phyloP scores from a whole-genome alignment of 2,888 invertebrate species.

The Leptodirus hochenwartii region DNA sequence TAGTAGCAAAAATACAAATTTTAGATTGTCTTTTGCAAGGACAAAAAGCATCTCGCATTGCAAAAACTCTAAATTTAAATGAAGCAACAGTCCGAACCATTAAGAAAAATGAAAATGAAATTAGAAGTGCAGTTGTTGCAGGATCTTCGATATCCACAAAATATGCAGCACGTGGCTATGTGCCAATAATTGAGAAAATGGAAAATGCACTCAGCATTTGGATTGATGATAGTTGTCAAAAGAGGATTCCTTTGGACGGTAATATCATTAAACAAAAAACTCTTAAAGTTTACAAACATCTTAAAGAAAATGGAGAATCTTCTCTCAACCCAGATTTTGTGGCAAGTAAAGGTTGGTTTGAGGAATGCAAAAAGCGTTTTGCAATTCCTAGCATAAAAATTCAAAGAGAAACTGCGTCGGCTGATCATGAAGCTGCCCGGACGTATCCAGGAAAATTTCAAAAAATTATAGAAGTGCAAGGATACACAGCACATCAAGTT shows the following conservation, averaged over 20 bases:
- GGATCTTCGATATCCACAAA: constrained; percentile 4
- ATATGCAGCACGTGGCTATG: constrained; percentile 7
- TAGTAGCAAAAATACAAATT: constrained; percentile 10
- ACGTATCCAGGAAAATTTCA: constrained; percentile 3
- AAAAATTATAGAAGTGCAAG: neutral
- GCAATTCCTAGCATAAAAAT: constrained; percentile 8
- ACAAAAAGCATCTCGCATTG: constrained; percentile 11
- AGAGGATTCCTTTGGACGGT: too few relatives aligned
- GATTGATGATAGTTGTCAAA: too few relatives aligned
- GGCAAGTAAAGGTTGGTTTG: too few relatives aligned
- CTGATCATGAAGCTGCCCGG: constrained; percentile 5
- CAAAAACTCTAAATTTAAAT: constrained; percentile 11
- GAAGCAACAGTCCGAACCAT: constrained; percentile 13
- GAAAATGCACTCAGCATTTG: constrained; percentile 13
- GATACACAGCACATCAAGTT: constrained; percentile 2
- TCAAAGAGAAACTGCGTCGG: constrained; percentile 2
- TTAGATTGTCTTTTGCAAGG: constrained; percentile 9
- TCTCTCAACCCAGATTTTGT: constrained; percentile 12
- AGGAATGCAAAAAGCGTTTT: constrained; percentile 9
- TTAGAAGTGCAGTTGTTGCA: constrained; percentile 5
- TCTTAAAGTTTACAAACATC: constrained; percentile 13
- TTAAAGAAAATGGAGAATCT: constrained; percentile 13
- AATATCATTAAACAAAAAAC: constrained; percentile 13
- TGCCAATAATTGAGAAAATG: constrained; percentile 14
- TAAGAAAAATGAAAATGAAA: too few relatives aligned